A percentile compares a stretch with the other conserved stretches of the same genome.
These are phyloP conservation scores for Chironomus riparius DNA, from an alignment of 2,888 invertebrate genomes.

Conservation along the genomic window DNA sequence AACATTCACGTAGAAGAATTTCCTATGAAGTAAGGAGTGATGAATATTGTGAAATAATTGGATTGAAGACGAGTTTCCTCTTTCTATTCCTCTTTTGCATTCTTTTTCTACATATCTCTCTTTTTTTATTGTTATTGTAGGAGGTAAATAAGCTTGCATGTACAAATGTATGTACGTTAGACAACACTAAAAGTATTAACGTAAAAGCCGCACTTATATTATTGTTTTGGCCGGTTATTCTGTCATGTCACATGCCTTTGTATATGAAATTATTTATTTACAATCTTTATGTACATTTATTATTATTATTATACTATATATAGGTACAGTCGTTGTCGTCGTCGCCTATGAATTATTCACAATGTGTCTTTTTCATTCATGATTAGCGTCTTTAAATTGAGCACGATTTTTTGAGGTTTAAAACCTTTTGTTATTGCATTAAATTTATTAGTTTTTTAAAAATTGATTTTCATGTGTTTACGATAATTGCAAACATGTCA, in stretches of 20 bases:
- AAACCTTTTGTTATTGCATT: too few species aligned
- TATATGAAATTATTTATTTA: not conserved
- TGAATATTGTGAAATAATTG: constrained; percentile 11
- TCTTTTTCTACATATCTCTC: not conserved
- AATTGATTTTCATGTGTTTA: too few species aligned
- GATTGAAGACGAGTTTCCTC: not conserved
- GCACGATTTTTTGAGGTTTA: too few species aligned
- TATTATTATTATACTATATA: not conserved
- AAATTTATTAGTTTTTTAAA: too few species aligned
- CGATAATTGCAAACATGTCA: too few species aligned
- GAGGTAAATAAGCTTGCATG: not conserved
- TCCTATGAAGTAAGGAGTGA: not conserved
- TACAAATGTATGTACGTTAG: not conserved
- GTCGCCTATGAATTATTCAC: not conserved
- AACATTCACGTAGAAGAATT: not conserved
- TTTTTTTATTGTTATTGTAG: not conserved
- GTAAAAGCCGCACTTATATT: not conserved
- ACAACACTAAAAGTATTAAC: not conserved
- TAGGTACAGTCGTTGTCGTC: too few species aligned
- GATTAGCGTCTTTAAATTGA: too few species aligned
- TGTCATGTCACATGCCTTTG: not conserved
- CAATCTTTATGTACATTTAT: too few species aligned
- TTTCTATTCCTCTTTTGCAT: not conserved
- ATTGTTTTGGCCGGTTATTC: constrained; percentile 9
- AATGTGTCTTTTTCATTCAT: too few species aligned